Base-by-base conservation (phyloP, 2,888 invertebrate genomes). In the Falcaria lacertinaria region DNA sequence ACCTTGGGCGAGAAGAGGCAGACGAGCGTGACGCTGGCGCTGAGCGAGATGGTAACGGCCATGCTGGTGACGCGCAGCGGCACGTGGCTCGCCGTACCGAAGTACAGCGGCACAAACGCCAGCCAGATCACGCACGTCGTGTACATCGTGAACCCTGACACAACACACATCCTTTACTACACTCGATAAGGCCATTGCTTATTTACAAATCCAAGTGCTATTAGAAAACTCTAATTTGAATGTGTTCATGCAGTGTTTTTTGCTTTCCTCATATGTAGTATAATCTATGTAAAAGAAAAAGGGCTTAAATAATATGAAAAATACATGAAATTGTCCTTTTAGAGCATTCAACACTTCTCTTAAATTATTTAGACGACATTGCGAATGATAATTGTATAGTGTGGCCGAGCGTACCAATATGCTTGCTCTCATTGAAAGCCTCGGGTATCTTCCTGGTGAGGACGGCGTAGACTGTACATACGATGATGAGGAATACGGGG, bases 111-210 rank as follows among this genome's bases (percentile, higher is more conserved):
- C 44, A 99, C 97, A 84, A 99, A 99, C 15, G 99, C 99, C 55
- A 98, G 89, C 99, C 99, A 99, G 74, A 98, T 98, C 52, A 98
- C 96, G 80, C 98, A 97, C 19, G 98, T 98, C 34, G 98, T 98
- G 89, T 98, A 99, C 99, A 99, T 99, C 16, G 98, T 98, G 86
- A 99, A 99, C 45, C 96, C 96, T 96, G 84, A 4, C 7, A 64
- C n/a, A n/a, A n/a, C n/a, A n/a, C n/a, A 32, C n/a, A 34, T 6
- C 25, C 4, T 2, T 16, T 19, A 3, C 3, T 19, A 19, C 6
- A 19, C 3, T 19, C 1, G 6, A 19, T 19, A 19, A 1, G 4
- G n/a, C n/a, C n/a, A n/a, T n/a, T n/a, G n/a, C n/a, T n/a, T n/a
- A n/a, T n/a, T n/a, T n/a, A n/a, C n/a, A n/a, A n/a, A n/a, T n/a